Evolutionary conservation across 2,113 vertebrate genomes (phyloP).

Genomic region (Hippopotamus amphibius): DNA sequence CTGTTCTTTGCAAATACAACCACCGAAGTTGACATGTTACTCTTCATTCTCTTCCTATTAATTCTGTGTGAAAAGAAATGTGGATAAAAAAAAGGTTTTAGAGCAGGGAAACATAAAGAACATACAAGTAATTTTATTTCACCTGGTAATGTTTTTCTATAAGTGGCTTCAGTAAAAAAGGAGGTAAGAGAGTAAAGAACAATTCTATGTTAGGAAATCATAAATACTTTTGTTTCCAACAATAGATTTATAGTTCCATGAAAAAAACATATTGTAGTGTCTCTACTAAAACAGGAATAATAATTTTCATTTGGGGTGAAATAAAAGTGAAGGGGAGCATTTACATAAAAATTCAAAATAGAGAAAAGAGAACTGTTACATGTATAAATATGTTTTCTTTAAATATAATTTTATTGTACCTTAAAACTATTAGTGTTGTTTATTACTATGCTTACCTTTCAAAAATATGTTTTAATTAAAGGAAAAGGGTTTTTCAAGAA

Average conservation of each 20-base stretch:
- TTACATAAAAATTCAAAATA: background rate
- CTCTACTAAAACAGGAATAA: background rate
- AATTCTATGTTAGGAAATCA: background rate
- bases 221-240: background rate
- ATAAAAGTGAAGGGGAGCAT: background rate
- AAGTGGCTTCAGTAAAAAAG: background rate
- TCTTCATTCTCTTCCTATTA: background rate
- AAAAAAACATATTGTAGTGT: background rate
- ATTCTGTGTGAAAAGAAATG: background rate
- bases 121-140: background rate
- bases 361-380: background rate
- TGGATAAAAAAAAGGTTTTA: background rate
- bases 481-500: background rate
- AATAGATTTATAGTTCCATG: background rate
- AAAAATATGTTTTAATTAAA: background rate
- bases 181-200: background rate
- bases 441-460: background rate
- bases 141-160: background rate
- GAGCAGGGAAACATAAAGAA: background rate
- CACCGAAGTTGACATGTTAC: background rate
- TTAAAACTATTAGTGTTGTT: background rate
- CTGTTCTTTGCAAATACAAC: conserved; percentile 1
- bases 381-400: background rate
- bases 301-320: background rate
- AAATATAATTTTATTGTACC: background rate